Percentiles rank a stretch among this genome's conserved stretches.
These are phyloP conservation scores for Asobara japonica DNA, from an alignment of 1,140 invertebrate species.

Conservation along the genomic window DNA sequence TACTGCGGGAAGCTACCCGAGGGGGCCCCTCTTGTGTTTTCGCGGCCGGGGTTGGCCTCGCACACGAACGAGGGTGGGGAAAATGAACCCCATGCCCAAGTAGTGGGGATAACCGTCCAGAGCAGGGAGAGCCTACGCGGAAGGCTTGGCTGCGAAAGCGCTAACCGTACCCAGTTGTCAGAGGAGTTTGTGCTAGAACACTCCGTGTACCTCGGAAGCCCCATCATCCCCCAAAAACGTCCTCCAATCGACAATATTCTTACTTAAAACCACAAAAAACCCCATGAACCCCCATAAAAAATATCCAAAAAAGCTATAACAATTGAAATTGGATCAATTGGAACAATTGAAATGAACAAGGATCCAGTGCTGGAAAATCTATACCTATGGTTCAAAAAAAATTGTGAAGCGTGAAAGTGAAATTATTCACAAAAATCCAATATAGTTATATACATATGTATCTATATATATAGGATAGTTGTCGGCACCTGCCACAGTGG, in stretches of 20 bases:
- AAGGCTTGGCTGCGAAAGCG: conserved; percentile 41
- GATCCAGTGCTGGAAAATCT: neutral
- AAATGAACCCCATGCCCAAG: conserved; percentile 14
- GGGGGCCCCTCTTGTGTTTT: conserved; percentile 41
- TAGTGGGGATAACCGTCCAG: conserved; percentile 37
- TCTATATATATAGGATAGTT: conserved; percentile 50
- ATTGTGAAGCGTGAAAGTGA: too few relatives aligned
- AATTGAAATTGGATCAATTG: too few relatives aligned
- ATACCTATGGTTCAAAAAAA: too few relatives aligned
- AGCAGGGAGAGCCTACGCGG: conserved; percentile 28
- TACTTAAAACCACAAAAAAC: neutral
- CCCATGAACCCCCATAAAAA: too few relatives aligned
- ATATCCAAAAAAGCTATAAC: too few relatives aligned
- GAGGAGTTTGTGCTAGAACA: conserved; percentile 62
- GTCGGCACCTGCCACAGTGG: conserved; percentile 61
- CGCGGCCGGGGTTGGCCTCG: conserved; percentile 61
- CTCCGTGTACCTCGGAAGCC: conserved; percentile 34
- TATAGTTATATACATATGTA: too few relatives aligned
- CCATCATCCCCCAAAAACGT: neutral
- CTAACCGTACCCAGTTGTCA: conserved; percentile 51
- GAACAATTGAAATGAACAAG: too few relatives aligned
- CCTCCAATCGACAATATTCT: neutral
- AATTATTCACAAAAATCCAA: too few relatives aligned
- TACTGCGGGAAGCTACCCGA: conserved; percentile 40
- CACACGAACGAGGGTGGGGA: conserved; percentile 46